Evolutionary conservation across 2,888 invertebrate genomes (phyloP).

Genomic region (Torymus aiolomorphi): DNA sequence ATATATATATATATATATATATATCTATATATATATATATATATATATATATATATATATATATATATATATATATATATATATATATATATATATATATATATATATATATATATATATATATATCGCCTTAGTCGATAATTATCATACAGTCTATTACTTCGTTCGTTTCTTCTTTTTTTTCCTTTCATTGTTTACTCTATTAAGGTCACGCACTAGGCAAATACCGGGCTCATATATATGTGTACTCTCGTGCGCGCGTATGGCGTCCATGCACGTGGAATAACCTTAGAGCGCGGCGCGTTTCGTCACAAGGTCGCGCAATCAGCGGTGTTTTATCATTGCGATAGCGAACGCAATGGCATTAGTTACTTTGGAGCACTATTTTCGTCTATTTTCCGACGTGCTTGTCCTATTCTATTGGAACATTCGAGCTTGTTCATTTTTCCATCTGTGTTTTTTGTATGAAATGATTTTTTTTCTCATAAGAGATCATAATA

Average conservation of each 20-base stretch:
- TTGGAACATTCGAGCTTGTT: not conserved
- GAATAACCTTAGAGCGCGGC: conserved; percentile 28
- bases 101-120: no score
- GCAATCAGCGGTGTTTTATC: conserved; percentile 43
- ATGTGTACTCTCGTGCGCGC: not conserved
- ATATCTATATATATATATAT: no score
- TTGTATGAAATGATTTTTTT: no score
- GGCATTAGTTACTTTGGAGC: conserved; percentile 11
- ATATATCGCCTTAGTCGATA: conserved; percentile 11
- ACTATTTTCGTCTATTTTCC: not conserved
- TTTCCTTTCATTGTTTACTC: not conserved
- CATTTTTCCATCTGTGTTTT: not conserved
- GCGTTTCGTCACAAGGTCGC: conserved; percentile 43
- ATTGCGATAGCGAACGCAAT: conserved; percentile 45
- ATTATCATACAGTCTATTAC: not conserved
- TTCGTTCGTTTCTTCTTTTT: not conserved
- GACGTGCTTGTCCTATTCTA: not conserved
- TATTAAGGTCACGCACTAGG: conserved; percentile 30
- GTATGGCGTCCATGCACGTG: conserved; percentile 30
- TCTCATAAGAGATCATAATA: no score
- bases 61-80: no score
- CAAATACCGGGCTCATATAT: not conserved
- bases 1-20: no score
- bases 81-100: no score
- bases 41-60: no score